Percentiles rank a stretch among this genome's conserved stretches.
phyloP scores from a whole-genome alignment of 2,888 invertebrate genomes.

The Drosophila setosimentum region DNA sequence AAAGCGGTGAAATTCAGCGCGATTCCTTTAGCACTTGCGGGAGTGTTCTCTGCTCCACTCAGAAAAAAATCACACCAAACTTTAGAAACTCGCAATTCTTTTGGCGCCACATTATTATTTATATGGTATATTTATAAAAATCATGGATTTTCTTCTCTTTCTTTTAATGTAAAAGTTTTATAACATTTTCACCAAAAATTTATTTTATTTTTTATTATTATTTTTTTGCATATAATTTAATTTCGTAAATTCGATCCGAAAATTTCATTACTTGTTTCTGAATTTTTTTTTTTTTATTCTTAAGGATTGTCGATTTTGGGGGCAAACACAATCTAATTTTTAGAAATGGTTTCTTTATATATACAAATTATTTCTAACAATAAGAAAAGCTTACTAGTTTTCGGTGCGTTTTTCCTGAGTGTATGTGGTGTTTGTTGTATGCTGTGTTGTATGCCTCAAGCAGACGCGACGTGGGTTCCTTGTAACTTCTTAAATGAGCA shows the following conservation, averaged over 20 bases:
- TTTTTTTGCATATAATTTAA: too few species aligned
- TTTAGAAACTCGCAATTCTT: neutral
- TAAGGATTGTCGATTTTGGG: too few species aligned
- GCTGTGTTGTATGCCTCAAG: slow-evolving; percentile 20
- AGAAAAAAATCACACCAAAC: neutral
- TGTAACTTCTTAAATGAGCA: slow-evolving; percentile 80
- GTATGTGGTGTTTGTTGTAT: neutral
- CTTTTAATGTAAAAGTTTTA: too few species aligned
- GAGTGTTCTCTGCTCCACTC: slow-evolving; percentile 26
- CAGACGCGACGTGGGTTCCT: slow-evolving; percentile 24
- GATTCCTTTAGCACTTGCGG: slow-evolving; percentile 68
- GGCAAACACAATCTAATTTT: neutral
- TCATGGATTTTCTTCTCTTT: too few species aligned
- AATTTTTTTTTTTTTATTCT: too few species aligned
- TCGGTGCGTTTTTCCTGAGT: neutral
- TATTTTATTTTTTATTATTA: too few species aligned
- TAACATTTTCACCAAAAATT: too few species aligned
- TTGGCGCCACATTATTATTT: neutral
- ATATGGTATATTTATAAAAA: neutral
- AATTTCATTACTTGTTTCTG: too few species aligned
- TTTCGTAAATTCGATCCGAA: too few species aligned
- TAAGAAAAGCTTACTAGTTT: neutral
- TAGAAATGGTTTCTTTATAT: neutral
- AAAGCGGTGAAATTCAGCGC: slow-evolving; percentile 80
- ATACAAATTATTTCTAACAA: neutral